These are phyloP conservation scores for Coluber constrictor DNA, from an alignment of 2,797 vertebrate genomes.

Conservation along the genomic window DNA sequence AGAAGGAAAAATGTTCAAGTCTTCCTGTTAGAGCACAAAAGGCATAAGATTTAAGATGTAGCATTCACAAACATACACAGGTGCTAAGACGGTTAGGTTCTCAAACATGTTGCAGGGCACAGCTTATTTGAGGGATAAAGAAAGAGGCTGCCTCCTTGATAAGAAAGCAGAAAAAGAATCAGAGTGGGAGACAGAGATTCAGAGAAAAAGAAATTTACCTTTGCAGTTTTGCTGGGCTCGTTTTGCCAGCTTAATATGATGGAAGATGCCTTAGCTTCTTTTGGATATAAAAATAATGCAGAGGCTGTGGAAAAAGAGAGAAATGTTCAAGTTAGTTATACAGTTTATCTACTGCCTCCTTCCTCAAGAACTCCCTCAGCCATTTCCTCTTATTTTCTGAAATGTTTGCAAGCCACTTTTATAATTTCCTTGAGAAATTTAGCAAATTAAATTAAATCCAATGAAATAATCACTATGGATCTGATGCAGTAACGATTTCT, in stretches of 20 bases:
- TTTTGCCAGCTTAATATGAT: not conserved
- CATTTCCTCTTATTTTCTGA: not conserved
- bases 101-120: not conserved
- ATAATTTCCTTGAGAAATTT: not conserved
- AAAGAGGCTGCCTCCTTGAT: not conserved
- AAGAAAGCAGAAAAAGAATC: not conserved
- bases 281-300: not conserved
- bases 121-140: not conserved
- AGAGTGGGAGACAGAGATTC: not conserved
- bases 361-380: not conserved
- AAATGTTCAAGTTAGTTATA: not conserved
- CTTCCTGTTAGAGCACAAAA: not conserved
- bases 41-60: not conserved
- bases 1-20: not conserved
- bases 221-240: not conserved
- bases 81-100: not conserved
- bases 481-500: not conserved
- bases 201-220: not conserved
- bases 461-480: not conserved
- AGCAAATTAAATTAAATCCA: not conserved
- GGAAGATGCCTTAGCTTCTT: not conserved
- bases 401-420: not conserved
- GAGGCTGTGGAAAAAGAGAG: not conserved
- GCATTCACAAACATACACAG: not conserved
- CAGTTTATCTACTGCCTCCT: not conserved